Evolutionary conservation across 2,797 vertebrate species (phyloP), one percentile per base, ranked within the genome.

Genomic region (Uromys caudimaculatus): DNA sequence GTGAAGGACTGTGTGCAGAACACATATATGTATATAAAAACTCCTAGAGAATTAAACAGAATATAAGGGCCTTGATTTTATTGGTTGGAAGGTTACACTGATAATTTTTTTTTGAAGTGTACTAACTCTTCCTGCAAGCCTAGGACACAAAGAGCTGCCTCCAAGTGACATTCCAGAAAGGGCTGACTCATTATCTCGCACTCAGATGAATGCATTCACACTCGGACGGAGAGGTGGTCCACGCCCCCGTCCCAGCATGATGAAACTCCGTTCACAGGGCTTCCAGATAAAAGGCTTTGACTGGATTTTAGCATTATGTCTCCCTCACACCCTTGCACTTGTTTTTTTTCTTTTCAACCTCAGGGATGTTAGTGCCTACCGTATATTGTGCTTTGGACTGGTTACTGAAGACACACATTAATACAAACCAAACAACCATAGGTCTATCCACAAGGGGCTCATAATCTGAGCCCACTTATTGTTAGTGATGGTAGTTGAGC

Each of bases 31-130:
- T 90, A 87, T 91, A 96, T 95, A 97, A 93, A 97, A 95, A 94
- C 75, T 87, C 76, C 96, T 96, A 95, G 95, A 85, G 94, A 97
- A 93, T 97, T 96, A 97, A 94, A 95, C 91, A 93, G 94, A 93
- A 54, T 97, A 85, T 85, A 95, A 97, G 89, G 67, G 71, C 23
- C 47, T 95, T 97, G 95, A 93, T 96, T 97, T 97, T 96, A 93
- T 58, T 96, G 95, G 93, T 50, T 95, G 87, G 89, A 95, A 96
- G 89, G 73, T 95, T 94, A 92, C 21, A 90, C 89, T 96, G 96
- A 97, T 97, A 94, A 97, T 93, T 77, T 93, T 95, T 97, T 90
- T 96, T 95, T 87, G 96, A 95, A 90, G 64, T 87, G 64, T 4
- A 83, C 90, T 95, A 96, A 96, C 84, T 94, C 93, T 96, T 96